Percentiles rank a stretch among this genome's conserved stretches.
Evolutionary conservation across 2,797 vertebrate genomes (phyloP).

Genomic region (Mormyrus proboscirostris): DNA sequence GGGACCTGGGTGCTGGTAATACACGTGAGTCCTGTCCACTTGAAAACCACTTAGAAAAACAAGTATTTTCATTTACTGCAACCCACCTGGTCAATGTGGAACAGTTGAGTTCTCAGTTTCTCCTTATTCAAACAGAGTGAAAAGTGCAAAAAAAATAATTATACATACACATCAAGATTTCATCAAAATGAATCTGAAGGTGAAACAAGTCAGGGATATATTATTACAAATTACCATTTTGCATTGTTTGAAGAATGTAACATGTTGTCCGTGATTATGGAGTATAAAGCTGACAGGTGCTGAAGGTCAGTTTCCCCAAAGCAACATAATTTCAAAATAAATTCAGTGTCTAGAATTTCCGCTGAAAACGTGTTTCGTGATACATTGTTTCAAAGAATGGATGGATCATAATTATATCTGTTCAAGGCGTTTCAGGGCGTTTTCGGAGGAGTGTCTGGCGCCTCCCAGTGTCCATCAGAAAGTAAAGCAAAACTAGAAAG

Average conservation of each 20-base stretch:
- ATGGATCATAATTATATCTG: not conserved
- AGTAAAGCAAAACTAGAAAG: not conserved
- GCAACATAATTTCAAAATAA: not conserved
- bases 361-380: not conserved
- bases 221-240: not conserved
- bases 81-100: not conserved
- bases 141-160: not conserved
- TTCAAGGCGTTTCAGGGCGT: not conserved
- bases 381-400: not conserved
- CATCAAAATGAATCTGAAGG: not conserved
- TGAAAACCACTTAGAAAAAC: not conserved
- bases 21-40: not conserved
- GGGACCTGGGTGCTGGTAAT: not conserved
- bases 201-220: not conserved
- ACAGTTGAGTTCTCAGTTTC: not conserved
- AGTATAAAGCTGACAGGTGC: not conserved
- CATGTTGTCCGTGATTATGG: not conserved
- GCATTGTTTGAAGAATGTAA: not conserved
- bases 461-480: slow-evolving; percentile 1
- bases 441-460: not conserved
- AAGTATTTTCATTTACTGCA: not conserved
- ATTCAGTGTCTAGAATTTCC: not conserved
- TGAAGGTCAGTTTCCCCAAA: not conserved
- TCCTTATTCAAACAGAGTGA: not conserved
- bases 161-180: not conserved